Evolutionary conservation across 2,888 invertebrate species (phyloP), one percentile per base, ranked within the genome.

Genomic region (Rhagium mordax): DNA sequence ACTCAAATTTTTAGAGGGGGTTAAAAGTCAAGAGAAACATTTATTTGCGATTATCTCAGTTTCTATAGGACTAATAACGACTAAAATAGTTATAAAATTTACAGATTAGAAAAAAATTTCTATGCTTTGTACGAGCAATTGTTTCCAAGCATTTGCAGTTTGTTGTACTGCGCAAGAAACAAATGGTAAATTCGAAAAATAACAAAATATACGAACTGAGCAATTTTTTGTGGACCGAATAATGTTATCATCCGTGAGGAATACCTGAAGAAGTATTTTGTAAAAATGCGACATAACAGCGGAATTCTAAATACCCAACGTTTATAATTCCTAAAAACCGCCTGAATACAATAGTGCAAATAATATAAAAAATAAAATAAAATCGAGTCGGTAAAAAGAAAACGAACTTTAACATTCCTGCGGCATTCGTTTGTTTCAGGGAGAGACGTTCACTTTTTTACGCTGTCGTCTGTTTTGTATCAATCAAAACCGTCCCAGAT

Each of bases 401-500:
- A 83, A 81, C 80, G 74, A 83, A 83, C 80, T 83, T 83, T 83
- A 80, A 81, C 84, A 85, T 85, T 85, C 84, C 83, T 82, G 82
- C 84, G 86, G 85, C 84, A 82, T 84, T 84, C 84, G 84, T 85
- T 85, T 85, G 85, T 84, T 84, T 80, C 83, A 75, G 78, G 79
- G 81, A 82, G 79, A 81, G 81, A 82, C 82, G 81, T 82, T 84
- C 83, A 82, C 83, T 83, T 85, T 86, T 86, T 85, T 85, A 83
- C 84, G 78, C 81, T 85, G 86, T 80, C 85, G 86, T 85, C 85
- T 85, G 86, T 85, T 85, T 85, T 85, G 84, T 86, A 86, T 86
- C 86, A 86, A 86, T 86, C 86, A 86, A 86, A 86, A 84, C 81
- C 81, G 75, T 77, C 81, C 80, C 78, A 78, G 77, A 81, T 81